phyloP scores from a whole-genome alignment of 2,113 vertebrate genomes.

The Platysternon megacephalum region DNA sequence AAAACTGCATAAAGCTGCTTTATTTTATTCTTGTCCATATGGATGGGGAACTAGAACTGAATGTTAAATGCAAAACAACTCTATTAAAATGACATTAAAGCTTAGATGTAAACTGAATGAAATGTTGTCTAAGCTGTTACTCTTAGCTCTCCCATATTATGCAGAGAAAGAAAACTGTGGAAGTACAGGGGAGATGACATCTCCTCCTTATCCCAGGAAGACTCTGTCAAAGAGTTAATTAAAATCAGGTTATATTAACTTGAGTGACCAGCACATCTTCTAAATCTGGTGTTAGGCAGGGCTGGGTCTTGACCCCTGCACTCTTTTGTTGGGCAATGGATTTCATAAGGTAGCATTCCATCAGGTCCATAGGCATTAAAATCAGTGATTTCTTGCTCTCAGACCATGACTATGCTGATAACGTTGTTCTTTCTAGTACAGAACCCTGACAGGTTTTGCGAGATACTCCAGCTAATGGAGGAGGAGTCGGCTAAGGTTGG shows the following conservation, averaged over 20 bases:
- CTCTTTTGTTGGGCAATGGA: too few species aligned
- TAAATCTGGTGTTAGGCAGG: too few species aligned
- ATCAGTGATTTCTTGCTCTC: too few species aligned
- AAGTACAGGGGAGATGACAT: background rate
- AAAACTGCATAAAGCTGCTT: conserved; percentile 3
- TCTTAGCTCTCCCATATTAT: background rate
- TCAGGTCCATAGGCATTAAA: too few species aligned
- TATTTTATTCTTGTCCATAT: background rate
- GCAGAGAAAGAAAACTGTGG: background rate
- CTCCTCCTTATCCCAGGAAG: background rate
- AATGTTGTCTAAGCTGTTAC: background rate
- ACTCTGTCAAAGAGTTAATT: background rate
- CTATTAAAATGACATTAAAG: conserved; percentile 5
- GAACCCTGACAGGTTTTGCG: too few species aligned
- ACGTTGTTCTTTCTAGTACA: too few species aligned
- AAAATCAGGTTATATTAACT: background rate
- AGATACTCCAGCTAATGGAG: too few species aligned
- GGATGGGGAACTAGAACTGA: background rate
- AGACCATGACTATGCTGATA: too few species aligned
- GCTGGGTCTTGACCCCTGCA: too few species aligned
- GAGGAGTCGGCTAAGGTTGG: too few species aligned
- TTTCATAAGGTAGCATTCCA: too few species aligned
- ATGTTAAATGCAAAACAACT: conserved; percentile 19
- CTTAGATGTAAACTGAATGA: background rate
- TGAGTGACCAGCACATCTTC: background rate